Evolutionary conservation across 2,888 invertebrate genomes (phyloP).

Genomic region (Portevinia maculata): DNA sequence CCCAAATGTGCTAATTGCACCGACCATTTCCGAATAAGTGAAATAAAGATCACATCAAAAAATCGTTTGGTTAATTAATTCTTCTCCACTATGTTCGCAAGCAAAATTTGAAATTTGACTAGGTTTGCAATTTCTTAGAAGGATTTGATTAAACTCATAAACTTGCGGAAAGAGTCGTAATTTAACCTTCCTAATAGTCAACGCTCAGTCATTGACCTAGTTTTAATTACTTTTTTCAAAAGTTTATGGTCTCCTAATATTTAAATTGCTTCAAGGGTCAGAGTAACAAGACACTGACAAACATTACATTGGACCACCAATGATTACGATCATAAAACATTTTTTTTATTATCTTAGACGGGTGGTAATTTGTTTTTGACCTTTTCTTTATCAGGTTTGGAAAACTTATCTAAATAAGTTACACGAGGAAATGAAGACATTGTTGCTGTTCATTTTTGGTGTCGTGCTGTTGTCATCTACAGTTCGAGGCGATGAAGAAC

Average conservation of each 20-base stretch:
- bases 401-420: background rate
- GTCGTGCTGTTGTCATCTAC: background rate
- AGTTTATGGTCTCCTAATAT: constrained; percentile 2
- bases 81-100: no score
- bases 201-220: constrained; percentile 16
- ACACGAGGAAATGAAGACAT: constrained; percentile 50
- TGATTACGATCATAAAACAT: background rate
- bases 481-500: constrained; percentile 77
- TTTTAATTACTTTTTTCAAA: constrained; percentile 7
- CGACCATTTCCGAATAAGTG: no score
- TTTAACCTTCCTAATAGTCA: constrained; percentile 8
- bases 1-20: no score
- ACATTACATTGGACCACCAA: constrained; percentile 11
- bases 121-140: background rate
- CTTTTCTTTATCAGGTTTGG: background rate
- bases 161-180: background rate
- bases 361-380: background rate
- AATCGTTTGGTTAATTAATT: no score
- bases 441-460: constrained; percentile 18
- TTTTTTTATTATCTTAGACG: background rate
- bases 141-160: constrained; percentile 6
- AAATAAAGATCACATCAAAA: no score
- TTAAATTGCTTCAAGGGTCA: constrained; percentile 3
- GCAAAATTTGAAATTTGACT: no score
- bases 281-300: constrained; percentile 16